Evolutionary conservation across 2,888 invertebrate species (phyloP).

Genomic region (Spodoptera picta): DNA sequence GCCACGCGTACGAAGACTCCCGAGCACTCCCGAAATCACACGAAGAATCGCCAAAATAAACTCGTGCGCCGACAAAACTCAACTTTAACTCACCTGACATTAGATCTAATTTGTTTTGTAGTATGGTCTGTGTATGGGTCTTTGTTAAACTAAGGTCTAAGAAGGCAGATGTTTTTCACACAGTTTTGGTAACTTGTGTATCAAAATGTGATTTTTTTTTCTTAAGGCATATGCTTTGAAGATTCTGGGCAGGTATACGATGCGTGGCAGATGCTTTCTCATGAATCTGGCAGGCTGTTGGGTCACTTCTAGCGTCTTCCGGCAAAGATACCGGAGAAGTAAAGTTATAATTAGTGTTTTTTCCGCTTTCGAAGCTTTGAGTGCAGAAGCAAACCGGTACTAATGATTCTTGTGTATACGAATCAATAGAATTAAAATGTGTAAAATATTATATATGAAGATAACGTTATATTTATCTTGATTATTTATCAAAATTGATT

Average conservation of each 20-base stretch:
- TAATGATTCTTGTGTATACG: conserved; percentile 1
- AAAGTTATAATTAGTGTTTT: conserved; percentile 32
- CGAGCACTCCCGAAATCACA: conserved; percentile 69
- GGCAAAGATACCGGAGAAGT: conserved; percentile 41
- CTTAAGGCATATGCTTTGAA: conserved; percentile 78
- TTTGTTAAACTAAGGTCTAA: conserved; percentile 53
- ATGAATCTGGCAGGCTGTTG: conserved; percentile 61
- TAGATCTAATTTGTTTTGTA: conserved; percentile 52
- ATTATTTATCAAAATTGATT: no score
- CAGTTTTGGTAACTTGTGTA: conserved; percentile 82
- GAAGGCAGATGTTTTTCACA: conserved; percentile 84
- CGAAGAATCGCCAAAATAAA: conserved; percentile 74
- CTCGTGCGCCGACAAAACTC: conserved; percentile 28
- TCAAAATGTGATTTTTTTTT: conserved; percentile 82
- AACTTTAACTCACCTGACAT: background rate
- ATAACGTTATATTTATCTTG: no score
- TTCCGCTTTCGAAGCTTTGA: conserved; percentile 18
- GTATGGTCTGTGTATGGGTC: conserved; percentile 30
- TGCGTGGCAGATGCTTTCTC: conserved; percentile 74
- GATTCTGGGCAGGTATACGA: conserved; percentile 78
- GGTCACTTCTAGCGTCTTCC: conserved; percentile 66
- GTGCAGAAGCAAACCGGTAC: conserved; percentile 14
- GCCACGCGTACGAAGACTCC: conserved; percentile 75
- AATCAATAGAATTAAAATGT: background rate
- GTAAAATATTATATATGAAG: background rate